Evolutionary conservation across 2,797 vertebrate genomes (phyloP).

Genomic region (Crenichthys baileyi): DNA sequence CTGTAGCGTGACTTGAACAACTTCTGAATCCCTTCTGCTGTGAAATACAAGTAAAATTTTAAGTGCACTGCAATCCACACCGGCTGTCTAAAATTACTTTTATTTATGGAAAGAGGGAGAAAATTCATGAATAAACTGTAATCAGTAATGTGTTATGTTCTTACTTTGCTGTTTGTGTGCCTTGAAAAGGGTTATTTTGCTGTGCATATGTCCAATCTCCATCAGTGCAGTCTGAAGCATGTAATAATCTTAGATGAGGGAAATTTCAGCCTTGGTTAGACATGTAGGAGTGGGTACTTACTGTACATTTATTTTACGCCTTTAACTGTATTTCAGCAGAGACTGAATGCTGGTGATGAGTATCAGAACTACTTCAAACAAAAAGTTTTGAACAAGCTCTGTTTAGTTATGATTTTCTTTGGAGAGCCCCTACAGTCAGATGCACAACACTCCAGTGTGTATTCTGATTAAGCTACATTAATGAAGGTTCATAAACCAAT

Average conservation of each 20-base stretch:
- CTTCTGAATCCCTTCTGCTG: constrained; percentile 54
- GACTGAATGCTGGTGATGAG: constrained; percentile 33
- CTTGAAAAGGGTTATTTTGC: constrained; percentile 41
- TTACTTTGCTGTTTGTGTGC: constrained; percentile 9
- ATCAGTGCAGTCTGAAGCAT: constrained; percentile 31
- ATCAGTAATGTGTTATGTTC: constrained; percentile 43
- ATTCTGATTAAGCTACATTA: not conserved
- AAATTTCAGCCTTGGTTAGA: constrained; percentile 62
- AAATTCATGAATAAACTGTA: constrained; percentile 49
- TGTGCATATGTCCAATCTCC: constrained; percentile 47
- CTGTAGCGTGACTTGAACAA: constrained; percentile 58
- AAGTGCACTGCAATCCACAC: constrained; percentile 38
- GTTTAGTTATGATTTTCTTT: constrained; percentile 60
- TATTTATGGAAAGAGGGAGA: constrained; percentile 16
- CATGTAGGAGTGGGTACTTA: constrained; percentile 62
- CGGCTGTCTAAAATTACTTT: constrained; percentile 33
- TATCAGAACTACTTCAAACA: constrained; percentile 45
- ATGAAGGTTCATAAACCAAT: not conserved
- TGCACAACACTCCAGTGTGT: not conserved
- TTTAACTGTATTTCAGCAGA: constrained; percentile 50
- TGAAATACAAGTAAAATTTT: constrained; percentile 34
- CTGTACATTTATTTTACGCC: constrained; percentile 63
- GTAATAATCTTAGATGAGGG: constrained; percentile 54
- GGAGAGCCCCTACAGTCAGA: constrained; percentile 54
- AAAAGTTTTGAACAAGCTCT: constrained; percentile 40